Evolutionary conservation across 2,888 invertebrate species (phyloP), one percentile per base, ranked within the genome.

Genomic region (Nycteola revayana): DNA sequence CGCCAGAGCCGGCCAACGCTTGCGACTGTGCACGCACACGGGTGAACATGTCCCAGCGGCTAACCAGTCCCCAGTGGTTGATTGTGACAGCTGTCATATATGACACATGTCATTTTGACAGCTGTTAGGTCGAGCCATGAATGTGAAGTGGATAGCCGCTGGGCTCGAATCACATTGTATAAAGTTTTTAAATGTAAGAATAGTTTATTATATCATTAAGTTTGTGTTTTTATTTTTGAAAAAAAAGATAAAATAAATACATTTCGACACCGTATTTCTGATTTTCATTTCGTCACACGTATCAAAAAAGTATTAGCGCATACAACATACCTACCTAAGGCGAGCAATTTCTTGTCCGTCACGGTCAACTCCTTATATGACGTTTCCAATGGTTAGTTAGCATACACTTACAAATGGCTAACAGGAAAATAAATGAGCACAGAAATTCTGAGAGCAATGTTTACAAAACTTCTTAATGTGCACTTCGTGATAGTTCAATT

Each of bases 21-120:
- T 79, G 87, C 83, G 87, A 85, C 86, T 86, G 69, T 87, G 87
- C 87, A 85, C 86, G 86, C 84, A 75, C 82, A 69, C 77, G 79
- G 84, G 77, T 78, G 68, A 60, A 61, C 59, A 59, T 53, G n/a
- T 51, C 60, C 73, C 76, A 70, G 72, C 79, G 75, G 70, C 70
- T 66, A 71, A 82, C 76, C 84, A 86, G 84, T 76, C 83, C 75
- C 64, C 57, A 36, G 36, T 57, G 50, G 57, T 36, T 38, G 31
- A 46, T 28, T 48, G 33, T 49, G 56, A 36, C 42, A 54, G 18
- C 52, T 60, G 49, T 46, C 45, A 45, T 17, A 36, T 14, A 36
- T 53, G 44, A 42, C 42, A 43, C 6, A 29, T 45, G 45, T 49
- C 53, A 51, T 38, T 35, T 43, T 51, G 53, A 45, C 50, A 60